These are phyloP conservation scores for Kobus ellipsiprymnus DNA, from an alignment of 2,113 vertebrate genomes.

Conservation along the genomic window DNA sequence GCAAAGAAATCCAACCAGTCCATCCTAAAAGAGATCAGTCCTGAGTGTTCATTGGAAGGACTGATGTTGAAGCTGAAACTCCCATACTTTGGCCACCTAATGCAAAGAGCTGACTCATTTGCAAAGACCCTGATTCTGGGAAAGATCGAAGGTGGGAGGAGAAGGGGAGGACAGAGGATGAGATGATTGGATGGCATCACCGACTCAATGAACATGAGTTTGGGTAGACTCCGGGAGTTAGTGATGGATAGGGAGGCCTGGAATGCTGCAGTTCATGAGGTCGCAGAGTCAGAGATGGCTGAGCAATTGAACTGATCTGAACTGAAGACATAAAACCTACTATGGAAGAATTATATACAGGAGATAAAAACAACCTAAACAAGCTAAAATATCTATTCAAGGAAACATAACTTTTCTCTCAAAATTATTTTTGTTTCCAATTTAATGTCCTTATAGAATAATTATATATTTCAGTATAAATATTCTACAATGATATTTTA, in stretches of 20 bases:
- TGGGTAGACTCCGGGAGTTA: neutral
- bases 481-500: neutral
- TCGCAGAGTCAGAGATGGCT: fast-evolving
- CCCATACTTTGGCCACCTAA: neutral
- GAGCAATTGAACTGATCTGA: neutral
- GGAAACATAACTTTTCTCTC: neutral
- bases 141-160: neutral
- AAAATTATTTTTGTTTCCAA: neutral
- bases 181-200: neutral
- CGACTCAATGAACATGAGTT: neutral
- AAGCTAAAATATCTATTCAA: neutral
- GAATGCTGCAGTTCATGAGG: fast-evolving
- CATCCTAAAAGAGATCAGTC: neutral
- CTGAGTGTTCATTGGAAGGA: neutral
- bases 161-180: neutral
- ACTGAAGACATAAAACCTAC: neutral
- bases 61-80: neutral
- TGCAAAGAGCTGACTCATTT: fast-evolving
- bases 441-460: neutral
- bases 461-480: neutral
- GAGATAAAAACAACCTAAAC: neutral
- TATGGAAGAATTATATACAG: neutral
- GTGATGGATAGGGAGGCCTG: neutral
- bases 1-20: neutral
- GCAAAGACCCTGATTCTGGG: neutral